Base-by-base conservation (phyloP, 2,888 invertebrate species). In the Plutella xylostella region DNA sequence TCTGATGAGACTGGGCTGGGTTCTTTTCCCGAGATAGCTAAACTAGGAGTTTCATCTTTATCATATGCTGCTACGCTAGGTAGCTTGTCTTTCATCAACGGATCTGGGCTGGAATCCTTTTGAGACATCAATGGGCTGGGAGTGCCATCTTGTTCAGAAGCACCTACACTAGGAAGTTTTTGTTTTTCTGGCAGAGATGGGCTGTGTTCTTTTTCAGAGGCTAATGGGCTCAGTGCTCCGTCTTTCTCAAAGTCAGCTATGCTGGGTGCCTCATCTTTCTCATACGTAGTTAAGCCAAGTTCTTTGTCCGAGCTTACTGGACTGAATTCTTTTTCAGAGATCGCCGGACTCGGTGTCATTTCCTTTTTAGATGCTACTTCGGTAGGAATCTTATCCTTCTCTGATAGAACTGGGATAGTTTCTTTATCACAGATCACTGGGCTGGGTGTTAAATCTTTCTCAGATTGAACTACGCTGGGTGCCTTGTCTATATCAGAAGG, bases 291-390 rank as follows among this genome's bases (percentile, higher is more conserved):
- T 17, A 5, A 30, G 21, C 48, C 45, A 4, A 11, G 11, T 6
- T 15, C 35, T 21, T 44, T 46, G 1, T 46, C 37, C 21, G 30
- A 28, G 1, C 14, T 14, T 17, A 33, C 14, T 31, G 31, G 31
- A 1, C 2, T 33, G 17, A 1, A 6, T 3, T 33, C 33, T 15
- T 15, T 33, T 14, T 30, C 30, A 30, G 12, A 7, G 15, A 5
- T 9, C 17, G 7, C 33, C 9, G n/a, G 3, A 15, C 2, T 33
- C 14, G 17, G 33, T 2, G 30, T 14, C 1, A 33, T 15, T 2
- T 31, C 33, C 17, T 33, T 33, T 15, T 52, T 51, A 19, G 17
- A 11, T 22, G 33, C 28, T 2, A 15, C 15, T 3, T 22, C 31
- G 3, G 18, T 33, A n/a, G 11, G 5, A 25, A 33, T 15, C 2